These are phyloP conservation scores for Cheumatopsyche charites DNA, from an alignment of 1,140 invertebrate genomes.

Conservation along the genomic window DNA sequence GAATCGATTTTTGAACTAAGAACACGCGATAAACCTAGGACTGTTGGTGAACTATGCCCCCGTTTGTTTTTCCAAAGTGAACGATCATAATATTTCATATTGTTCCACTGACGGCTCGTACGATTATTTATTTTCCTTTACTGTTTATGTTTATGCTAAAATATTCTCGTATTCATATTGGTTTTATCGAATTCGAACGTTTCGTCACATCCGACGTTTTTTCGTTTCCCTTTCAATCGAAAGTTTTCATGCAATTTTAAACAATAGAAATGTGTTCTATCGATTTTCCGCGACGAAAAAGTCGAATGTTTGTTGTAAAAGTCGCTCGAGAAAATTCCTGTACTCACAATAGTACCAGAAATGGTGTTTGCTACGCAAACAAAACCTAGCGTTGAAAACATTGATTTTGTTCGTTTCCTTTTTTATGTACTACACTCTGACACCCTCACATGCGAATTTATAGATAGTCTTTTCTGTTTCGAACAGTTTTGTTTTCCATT, in stretches of 20 bases:
- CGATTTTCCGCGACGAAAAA: no score
- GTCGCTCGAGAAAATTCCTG: background rate
- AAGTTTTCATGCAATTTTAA: no score
- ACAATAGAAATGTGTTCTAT: no score
- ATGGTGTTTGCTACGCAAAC: background rate
- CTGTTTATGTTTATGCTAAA: no score
- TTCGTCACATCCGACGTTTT: no score
- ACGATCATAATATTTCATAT: slow-evolving; percentile 14
- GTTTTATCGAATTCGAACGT: no score
- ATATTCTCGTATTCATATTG: no score
- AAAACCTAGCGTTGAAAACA: background rate
- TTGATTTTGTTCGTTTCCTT: slow-evolving; percentile 1
- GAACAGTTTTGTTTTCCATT: slow-evolving; percentile 22
- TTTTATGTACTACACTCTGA: background rate
- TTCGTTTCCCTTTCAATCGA: no score
- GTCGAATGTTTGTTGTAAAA: background rate
- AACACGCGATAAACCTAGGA: slow-evolving; percentile 20
- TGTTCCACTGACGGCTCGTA: background rate
- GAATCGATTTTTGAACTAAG: slow-evolving; percentile 1
- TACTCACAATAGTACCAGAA: background rate
- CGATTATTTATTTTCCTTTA: no score
- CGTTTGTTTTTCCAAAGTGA: background rate
- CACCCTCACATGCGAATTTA: no score
- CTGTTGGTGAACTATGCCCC: no score
- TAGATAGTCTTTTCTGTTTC: slow-evolving; percentile 5